phyloP scores from a whole-genome alignment of 2,113 vertebrate genomes.

The Macrotus californicus region DNA sequence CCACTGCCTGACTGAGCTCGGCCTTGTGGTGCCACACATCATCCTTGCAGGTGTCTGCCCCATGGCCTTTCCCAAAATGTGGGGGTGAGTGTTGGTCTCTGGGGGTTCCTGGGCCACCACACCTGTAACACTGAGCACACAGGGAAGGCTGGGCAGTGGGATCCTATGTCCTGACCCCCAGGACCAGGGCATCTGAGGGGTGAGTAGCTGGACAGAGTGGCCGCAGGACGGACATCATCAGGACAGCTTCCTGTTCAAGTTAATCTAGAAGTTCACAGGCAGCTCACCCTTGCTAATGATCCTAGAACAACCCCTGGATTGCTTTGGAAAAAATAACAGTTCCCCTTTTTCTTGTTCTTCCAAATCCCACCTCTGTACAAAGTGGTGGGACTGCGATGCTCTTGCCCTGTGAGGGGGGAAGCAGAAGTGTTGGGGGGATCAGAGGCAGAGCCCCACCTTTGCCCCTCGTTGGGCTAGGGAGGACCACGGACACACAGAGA shows the following conservation, averaged over 20 bases:
- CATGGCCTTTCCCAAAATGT: rapidly evolving
- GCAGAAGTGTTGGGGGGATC: background rate
- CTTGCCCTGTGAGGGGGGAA: background rate
- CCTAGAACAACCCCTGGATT: background rate
- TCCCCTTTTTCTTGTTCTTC: background rate
- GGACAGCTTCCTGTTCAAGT: background rate
- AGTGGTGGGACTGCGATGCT: rapidly evolving
- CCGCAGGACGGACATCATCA: rapidly evolving
- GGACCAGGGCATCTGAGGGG: background rate
- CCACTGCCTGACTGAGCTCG: background rate
- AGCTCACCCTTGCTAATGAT: background rate
- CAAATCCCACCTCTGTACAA: too few species aligned
- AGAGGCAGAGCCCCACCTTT: background rate
- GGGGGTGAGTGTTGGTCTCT: background rate
- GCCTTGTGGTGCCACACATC: background rate
- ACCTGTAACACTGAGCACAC: background rate
- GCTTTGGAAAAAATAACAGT: background rate
- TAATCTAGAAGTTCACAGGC: background rate
- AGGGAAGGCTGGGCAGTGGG: background rate
- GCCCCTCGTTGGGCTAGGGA: background rate
- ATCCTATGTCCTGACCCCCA: background rate
- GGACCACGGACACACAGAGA: background rate
- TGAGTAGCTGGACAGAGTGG: background rate
- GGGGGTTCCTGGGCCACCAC: background rate
- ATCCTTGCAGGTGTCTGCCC: background rate